These are phyloP conservation scores for Scomber japonicus DNA, from an alignment of 2,113 vertebrate species.

Conservation along the genomic window DNA sequence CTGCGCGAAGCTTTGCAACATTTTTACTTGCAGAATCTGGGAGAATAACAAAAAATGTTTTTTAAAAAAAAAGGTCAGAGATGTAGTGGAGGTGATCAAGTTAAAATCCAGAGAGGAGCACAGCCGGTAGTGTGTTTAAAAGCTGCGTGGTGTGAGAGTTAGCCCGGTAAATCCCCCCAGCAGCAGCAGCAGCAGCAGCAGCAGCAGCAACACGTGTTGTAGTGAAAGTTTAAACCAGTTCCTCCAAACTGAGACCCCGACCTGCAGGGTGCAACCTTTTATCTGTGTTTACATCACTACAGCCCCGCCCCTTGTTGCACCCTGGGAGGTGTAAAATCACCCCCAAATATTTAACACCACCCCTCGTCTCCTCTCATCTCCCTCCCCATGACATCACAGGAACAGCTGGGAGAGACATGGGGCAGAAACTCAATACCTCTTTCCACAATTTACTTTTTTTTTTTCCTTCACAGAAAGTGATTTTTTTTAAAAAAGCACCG, in stretches of 20 bases:
- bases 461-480: constrained; percentile 9
- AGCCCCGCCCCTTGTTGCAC: constrained; percentile 25
- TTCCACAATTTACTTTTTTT: constrained; percentile 27
- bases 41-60: not conserved
- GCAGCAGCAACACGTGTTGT: constrained; percentile 16
- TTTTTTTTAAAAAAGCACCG: not conserved
- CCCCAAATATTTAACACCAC: constrained; percentile 1
- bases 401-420: constrained; percentile 64
- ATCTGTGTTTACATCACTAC: constrained; percentile 71
- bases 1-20: constrained; percentile 84
- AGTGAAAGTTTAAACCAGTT: constrained; percentile 56
- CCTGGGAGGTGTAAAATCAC: constrained; percentile 1
- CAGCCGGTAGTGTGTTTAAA: constrained; percentile 36
- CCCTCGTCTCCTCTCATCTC: too few relatives aligned
- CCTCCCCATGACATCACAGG: constrained; percentile 62
- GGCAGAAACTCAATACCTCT: constrained; percentile 32
- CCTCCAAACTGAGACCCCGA: constrained; percentile 43
- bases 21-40: constrained; percentile 68
- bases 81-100: not conserved
- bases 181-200: constrained; percentile 8
- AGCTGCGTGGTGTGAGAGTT: not conserved
- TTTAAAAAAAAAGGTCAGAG: not conserved
- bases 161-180: not conserved
- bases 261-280: constrained; percentile 17
- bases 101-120: constrained; percentile 24